These are phyloP conservation scores for Mormyrus proboscirostris DNA, from an alignment of 2,797 vertebrate genomes.

Conservation along the genomic window DNA sequence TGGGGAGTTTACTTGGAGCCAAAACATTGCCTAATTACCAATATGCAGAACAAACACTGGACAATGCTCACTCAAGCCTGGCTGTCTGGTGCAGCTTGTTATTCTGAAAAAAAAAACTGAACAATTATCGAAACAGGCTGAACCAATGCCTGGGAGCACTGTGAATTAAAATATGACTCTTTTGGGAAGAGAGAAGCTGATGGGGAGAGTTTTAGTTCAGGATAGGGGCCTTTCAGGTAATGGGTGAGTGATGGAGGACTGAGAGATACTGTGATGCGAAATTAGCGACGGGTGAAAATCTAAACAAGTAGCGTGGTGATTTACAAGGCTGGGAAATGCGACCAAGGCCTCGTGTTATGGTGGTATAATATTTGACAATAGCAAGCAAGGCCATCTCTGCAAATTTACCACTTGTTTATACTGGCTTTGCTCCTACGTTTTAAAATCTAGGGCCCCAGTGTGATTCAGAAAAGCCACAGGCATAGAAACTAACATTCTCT, in stretches of 20 bases:
- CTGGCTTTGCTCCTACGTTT: background rate
- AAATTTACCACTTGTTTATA: background rate
- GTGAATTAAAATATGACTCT: background rate
- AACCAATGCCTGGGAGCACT: background rate
- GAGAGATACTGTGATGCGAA: background rate
- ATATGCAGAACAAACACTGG: background rate
- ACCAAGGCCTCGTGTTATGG: background rate
- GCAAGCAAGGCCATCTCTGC: background rate
- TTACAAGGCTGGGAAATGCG: background rate
- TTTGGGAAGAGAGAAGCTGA: background rate
- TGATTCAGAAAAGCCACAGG: background rate
- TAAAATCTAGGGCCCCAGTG: background rate
- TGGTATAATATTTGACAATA: background rate
- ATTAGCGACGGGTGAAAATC: background rate
- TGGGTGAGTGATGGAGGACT: background rate
- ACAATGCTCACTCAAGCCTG: background rate
- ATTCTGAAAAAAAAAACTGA: background rate
- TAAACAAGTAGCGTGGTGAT: background rate
- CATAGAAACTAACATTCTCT: background rate
- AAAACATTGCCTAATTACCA: conserved; percentile 14
- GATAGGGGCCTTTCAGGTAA: background rate
- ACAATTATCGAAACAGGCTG: background rate
- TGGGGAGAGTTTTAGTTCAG: background rate
- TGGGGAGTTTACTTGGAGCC: background rate
- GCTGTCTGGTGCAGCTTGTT: conserved; percentile 6